A percentile compares a stretch with the other conserved stretches of the same genome.
phyloP scores from a whole-genome alignment of 2,888 invertebrate genomes.

The Erebia epiphron region DNA sequence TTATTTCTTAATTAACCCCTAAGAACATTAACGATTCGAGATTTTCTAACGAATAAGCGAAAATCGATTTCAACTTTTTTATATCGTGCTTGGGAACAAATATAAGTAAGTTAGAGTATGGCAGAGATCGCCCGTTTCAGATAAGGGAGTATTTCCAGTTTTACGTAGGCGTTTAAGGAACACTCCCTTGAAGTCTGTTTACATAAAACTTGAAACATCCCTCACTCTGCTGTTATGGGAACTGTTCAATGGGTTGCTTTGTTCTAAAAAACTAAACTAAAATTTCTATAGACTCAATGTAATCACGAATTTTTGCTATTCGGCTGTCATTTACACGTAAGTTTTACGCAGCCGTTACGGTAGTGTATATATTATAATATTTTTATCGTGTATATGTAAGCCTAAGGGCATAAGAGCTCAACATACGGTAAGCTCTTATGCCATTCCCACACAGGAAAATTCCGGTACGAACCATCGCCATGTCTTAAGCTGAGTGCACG shows the following conservation, averaged over 20 bases:
- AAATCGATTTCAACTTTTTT: conserved; percentile 55
- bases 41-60: conserved; percentile 41
- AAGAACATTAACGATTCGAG: conserved; percentile 21
- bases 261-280: conserved; percentile 15
- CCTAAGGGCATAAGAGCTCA: neutral
- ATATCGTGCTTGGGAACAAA: conserved; percentile 82
- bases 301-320: conserved; percentile 64
- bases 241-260: conserved; percentile 34
- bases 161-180: conserved; percentile 3
- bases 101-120: conserved; percentile 67
- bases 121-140: conserved; percentile 20
- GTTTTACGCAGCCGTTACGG: conserved; percentile 55
- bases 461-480: neutral
- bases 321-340: conserved; percentile 60
- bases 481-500: neutral
- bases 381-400: conserved; percentile 46
- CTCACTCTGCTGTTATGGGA: conserved; percentile 18
- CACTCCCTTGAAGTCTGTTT: neutral
- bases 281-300: conserved; percentile 59
- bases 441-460: neutral
- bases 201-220: neutral
- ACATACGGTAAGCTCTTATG: conserved; percentile 5
- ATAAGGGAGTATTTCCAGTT: neutral
- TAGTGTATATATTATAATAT: conserved; percentile 50
- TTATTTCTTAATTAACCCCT: conserved; percentile 10